These are phyloP conservation scores for Threskiornis aethiopicus DNA, from an alignment of 2,797 vertebrate species.

Conservation along the genomic window DNA sequence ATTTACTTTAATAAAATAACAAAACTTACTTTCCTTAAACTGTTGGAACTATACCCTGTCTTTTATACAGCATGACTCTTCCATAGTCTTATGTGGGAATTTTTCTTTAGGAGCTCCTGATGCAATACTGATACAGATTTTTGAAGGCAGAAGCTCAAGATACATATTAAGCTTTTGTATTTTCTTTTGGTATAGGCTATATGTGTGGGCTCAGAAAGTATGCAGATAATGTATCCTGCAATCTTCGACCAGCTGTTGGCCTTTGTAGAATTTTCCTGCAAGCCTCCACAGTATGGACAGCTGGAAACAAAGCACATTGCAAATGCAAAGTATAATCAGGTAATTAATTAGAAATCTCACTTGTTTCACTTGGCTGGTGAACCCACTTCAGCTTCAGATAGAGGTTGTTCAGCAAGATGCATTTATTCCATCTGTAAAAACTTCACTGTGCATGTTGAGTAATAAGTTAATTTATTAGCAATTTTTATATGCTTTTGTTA, in stretches of 20 bases:
- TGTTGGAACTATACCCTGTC: neutral
- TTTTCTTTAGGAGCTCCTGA: neutral
- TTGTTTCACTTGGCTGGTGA: conserved; percentile 22
- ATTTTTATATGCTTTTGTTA: neutral
- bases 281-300: conserved; percentile 96
- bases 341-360: conserved; percentile 63
- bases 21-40: neutral
- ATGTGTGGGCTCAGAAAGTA: conserved; percentile 93
- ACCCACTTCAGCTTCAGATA: neutral
- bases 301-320: conserved; percentile 98
- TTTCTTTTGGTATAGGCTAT: conserved; percentile 85
- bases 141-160: neutral
- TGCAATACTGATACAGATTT: neutral
- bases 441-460: neutral
- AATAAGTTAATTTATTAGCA: neutral
- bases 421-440: neutral
- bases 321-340: conserved; percentile 99
- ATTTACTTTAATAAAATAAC: neutral
- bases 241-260: conserved; percentile 96
- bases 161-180: neutral
- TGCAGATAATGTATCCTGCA: conserved; percentile 99
- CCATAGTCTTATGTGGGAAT: neutral
- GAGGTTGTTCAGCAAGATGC: neutral
- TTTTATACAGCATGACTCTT: neutral
- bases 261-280: conserved; percentile 98